These are phyloP conservation scores for Yponomeuta evonymella DNA, from an alignment of 2,888 invertebrate species.

Conservation along the genomic window DNA sequence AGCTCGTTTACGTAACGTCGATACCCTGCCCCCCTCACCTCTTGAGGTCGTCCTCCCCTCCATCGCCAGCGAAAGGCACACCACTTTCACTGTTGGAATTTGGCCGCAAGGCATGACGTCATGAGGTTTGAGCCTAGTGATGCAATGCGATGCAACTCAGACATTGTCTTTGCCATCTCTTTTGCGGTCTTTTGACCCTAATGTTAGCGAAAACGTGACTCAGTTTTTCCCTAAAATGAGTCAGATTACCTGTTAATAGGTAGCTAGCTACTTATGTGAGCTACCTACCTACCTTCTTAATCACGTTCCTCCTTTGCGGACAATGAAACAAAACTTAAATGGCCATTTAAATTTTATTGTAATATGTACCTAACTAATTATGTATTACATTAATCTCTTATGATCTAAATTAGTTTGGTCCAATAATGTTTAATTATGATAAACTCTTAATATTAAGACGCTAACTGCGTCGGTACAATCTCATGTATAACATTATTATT, in stretches of 20 bases:
- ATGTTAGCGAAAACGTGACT: background rate
- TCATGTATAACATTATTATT: slow-evolving; percentile 15
- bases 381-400: slow-evolving; percentile 38
- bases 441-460: slow-evolving; percentile 28
- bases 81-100: slow-evolving; percentile 71
- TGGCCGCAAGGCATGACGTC: slow-evolving; percentile 55
- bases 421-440: slow-evolving; percentile 39
- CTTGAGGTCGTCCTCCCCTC: slow-evolving; percentile 31
- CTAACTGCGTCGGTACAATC: slow-evolving; percentile 55
- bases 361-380: slow-evolving; percentile 15
- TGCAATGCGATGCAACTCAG: slow-evolving; percentile 42
- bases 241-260: too few species aligned
- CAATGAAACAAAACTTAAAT: slow-evolving; percentile 29
- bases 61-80: slow-evolving; percentile 44
- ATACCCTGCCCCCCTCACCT: slow-evolving; percentile 31
- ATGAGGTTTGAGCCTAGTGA: slow-evolving; percentile 62
- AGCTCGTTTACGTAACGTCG: slow-evolving; percentile 10
- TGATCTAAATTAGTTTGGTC: slow-evolving; percentile 68
- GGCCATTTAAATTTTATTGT: slow-evolving; percentile 53
- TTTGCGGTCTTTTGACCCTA: slow-evolving; percentile 21
- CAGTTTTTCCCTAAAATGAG: background rate
- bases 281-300: background rate
- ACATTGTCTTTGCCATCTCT: slow-evolving; percentile 31
- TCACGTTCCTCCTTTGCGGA: background rate
- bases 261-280: too few species aligned